phyloP scores from a whole-genome alignment of 2,797 vertebrate genomes.

The Poeciliopsis paucimaculata region DNA sequence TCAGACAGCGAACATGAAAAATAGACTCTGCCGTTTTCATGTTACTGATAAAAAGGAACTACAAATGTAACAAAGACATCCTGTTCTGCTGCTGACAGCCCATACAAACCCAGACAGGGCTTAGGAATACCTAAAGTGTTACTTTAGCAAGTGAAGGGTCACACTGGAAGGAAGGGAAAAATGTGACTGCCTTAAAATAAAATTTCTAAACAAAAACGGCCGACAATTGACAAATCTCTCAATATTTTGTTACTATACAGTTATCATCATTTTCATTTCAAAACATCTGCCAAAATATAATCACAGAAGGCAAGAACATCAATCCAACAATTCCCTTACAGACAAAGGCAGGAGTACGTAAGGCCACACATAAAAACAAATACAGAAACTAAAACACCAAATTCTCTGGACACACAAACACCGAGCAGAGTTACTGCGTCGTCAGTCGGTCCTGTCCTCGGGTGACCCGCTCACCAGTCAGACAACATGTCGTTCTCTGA shows the following conservation, averaged over 20 bases:
- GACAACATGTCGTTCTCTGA: constrained; percentile 43
- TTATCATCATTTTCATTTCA: background rate
- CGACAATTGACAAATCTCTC: background rate
- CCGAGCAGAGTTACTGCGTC: constrained; percentile 16
- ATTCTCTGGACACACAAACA: constrained; percentile 40
- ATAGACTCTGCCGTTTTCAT: background rate
- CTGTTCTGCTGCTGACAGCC: constrained; percentile 26
- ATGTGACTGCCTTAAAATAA: background rate
- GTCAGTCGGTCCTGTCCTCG: constrained; percentile 10
- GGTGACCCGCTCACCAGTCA: constrained; percentile 40
- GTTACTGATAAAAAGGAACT: constrained; percentile 13
- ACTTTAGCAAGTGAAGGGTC: constrained; percentile 35
- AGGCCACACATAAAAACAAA: constrained; percentile 28
- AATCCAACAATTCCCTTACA: constrained; percentile 17
- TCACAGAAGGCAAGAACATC: constrained; percentile 26
- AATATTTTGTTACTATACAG: background rate
- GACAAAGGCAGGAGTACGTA: constrained; percentile 26
- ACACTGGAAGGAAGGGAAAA: background rate
- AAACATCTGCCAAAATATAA: background rate
- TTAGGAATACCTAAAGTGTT: constrained; percentile 18
- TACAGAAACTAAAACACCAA: constrained; percentile 10
- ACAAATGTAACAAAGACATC: constrained; percentile 7
- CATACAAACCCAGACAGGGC: constrained; percentile 28
- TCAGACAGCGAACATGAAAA: background rate
- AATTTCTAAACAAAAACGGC: background rate